These are phyloP conservation scores for Gymnoscopelus microlampas DNA, from an alignment of 2,797 vertebrate genomes.

Conservation along the genomic window DNA sequence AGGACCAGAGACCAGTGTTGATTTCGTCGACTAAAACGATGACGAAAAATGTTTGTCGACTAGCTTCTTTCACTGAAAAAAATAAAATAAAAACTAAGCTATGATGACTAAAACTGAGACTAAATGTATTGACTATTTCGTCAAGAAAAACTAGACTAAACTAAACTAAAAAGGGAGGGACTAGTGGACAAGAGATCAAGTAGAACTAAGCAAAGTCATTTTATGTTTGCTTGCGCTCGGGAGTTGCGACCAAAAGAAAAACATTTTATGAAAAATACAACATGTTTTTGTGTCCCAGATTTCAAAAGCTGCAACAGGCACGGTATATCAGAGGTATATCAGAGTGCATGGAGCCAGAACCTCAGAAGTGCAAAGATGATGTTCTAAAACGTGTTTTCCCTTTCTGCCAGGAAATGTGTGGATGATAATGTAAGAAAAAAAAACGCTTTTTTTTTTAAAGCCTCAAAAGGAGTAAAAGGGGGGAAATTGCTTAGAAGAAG, in stretches of 20 bases:
- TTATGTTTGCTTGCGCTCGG: too few species aligned
- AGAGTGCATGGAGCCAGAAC: conserved; percentile 28
- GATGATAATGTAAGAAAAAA: conserved; percentile 23
- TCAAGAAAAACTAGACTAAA: too few species aligned
- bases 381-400: conserved; percentile 45
- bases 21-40: too few species aligned
- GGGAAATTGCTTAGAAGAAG: conserved; percentile 20
- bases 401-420: conserved; percentile 45
- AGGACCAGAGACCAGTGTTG: too few species aligned
- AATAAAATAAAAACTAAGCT: too few species aligned
- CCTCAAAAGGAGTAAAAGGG: conserved; percentile 28
- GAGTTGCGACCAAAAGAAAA: too few species aligned
- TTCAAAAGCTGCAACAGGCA: conserved; percentile 36
- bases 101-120: too few species aligned
- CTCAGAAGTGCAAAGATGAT: conserved; percentile 38
- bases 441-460: not conserved
- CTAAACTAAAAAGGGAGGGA: too few species aligned
- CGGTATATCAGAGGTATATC: conserved; percentile 10
- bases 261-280: conserved; percentile 17
- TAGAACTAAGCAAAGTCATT: too few species aligned
- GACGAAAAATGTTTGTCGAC: not conserved
- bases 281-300: conserved; percentile 32
- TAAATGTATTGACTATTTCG: too few species aligned
- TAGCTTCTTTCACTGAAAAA: too few species aligned
- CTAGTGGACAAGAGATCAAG: too few species aligned